phyloP scores from a whole-genome alignment of 2,113 vertebrate species.

The Bolborhynchus lineola region DNA sequence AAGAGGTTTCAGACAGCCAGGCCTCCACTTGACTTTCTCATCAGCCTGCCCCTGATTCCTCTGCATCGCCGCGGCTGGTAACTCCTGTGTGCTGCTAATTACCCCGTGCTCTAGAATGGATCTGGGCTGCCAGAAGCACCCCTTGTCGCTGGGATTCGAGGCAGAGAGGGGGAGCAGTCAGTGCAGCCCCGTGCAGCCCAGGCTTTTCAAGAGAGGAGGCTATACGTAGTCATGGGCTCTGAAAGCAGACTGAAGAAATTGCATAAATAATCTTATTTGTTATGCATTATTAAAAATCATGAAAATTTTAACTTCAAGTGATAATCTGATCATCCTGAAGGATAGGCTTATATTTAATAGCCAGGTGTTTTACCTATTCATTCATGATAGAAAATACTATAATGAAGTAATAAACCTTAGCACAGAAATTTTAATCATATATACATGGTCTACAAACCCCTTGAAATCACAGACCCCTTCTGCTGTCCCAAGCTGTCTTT shows the following conservation, averaged over 20 bases:
- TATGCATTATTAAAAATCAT: slow-evolving; percentile 74
- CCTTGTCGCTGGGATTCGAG: background rate
- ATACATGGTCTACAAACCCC: slow-evolving; percentile 1
- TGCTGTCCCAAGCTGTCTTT: slow-evolving; percentile 42
- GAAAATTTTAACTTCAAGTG: slow-evolving; percentile 75
- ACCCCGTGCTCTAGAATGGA: background rate
- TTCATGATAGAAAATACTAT: slow-evolving; percentile 75
- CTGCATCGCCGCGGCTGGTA: background rate
- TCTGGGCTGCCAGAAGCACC: background rate
- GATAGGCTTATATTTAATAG: slow-evolving; percentile 73
- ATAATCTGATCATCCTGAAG: slow-evolving; percentile 74
- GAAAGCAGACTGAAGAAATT: slow-evolving; percentile 43
- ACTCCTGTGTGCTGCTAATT: slow-evolving; percentile 36
- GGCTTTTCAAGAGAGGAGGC: background rate
- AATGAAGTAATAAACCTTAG: slow-evolving; percentile 69
- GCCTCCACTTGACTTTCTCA: slow-evolving; percentile 78
- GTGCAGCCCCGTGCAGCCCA: background rate
- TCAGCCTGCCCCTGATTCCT: slow-evolving; percentile 37
- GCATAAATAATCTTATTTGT: slow-evolving; percentile 72
- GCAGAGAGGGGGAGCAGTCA: background rate
- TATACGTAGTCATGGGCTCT: background rate
- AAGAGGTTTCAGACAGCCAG: slow-evolving; percentile 69
- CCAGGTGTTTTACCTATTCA: slow-evolving; percentile 76
- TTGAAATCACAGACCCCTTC: slow-evolving; percentile 65
- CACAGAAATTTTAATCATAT: slow-evolving; percentile 70